A percentile compares a stretch with the other conserved stretches of the same genome.
phyloP scores from a whole-genome alignment of 2,797 vertebrate genomes.

The Hippopotamyrus pictus region DNA sequence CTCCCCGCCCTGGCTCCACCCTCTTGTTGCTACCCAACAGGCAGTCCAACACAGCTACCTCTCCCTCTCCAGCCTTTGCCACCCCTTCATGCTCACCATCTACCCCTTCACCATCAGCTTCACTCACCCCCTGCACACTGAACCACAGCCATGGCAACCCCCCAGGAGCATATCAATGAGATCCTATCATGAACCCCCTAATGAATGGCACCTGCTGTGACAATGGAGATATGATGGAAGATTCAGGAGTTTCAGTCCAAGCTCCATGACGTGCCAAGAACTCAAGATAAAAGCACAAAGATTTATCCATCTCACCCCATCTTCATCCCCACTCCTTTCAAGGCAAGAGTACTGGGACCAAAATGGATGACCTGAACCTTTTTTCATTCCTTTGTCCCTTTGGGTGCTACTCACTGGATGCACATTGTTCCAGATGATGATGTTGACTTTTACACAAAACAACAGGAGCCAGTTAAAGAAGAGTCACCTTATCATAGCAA shows the following conservation, averaged over 20 bases:
- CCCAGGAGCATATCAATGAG: conserved; percentile 38
- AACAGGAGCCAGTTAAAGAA: background rate
- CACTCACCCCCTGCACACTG: conserved; percentile 41
- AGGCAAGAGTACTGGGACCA: background rate
- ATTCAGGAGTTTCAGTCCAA: conserved; percentile 7
- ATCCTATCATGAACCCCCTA: conserved; percentile 25
- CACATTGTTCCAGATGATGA: conserved; percentile 2
- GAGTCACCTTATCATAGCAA: background rate
- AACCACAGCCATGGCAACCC: conserved; percentile 37
- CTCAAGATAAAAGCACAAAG: background rate
- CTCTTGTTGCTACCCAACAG: conserved; percentile 43
- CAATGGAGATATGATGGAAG: conserved; percentile 30
- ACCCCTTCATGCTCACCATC: conserved; percentile 39
- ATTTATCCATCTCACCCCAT: background rate
- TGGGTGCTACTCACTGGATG: conserved; percentile 12
- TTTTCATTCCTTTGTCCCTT: background rate
- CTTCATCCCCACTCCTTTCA: background rate
- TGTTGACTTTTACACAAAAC: background rate
- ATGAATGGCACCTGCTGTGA: conserved; percentile 30
- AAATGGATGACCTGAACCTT: background rate
- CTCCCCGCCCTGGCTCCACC: conserved; percentile 29
- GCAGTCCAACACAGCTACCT: conserved; percentile 32
- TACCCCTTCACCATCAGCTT: conserved; percentile 31
- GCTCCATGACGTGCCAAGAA: background rate
- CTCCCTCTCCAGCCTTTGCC: conserved; percentile 38